Evolutionary conservation across 1,140 invertebrate genomes (phyloP), one percentile per base, ranked within the genome.

Genomic region (Muscidifurax raptorellus): DNA sequence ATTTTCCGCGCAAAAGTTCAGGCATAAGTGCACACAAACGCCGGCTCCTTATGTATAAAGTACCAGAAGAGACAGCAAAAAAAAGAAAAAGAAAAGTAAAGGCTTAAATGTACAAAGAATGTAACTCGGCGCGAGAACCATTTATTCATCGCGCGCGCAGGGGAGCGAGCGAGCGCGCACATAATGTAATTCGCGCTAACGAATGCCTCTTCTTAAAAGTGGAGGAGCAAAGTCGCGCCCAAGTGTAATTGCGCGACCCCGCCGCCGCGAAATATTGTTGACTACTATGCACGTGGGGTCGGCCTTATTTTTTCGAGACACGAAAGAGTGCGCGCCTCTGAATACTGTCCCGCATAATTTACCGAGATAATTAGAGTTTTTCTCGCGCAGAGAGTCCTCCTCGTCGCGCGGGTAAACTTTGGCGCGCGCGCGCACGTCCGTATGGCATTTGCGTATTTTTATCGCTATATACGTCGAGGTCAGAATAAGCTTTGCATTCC

Each of bases 171-270:
- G 30, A n/a, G 30, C 40, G 30, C 40, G 59, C 25, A 27, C 72
- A 52, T 76, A 81, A 74, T 74, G 64, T 81, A 81, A 82, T 85
- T 82, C 75, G 28, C 32, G 28, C 36, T 82, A 85, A 85, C 80
- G 80, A 81, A 85, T 85, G 80, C 72, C 74, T 78, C 75, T 82
- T 85, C 66, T 82, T 85, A 36, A 76, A 85, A 77, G 15, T 18
- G 30, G 27, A 5, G 1, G 47, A 52, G 67, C 28, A 79, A 80
- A 80, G 64, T 80, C 67, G 78, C 66, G 78, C n/a, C 64, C 59
- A 77, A 69, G 82, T 79, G 77, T 80, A 80, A 85, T 85, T 80
- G 84, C 78, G 78, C 82, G 52, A n/a, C 69, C 28, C 30, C 32
- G n/a, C 36, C 25, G 27, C 22, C 22, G 80, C 67, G 28, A 82